These are phyloP conservation scores for Catocala nupta DNA, from an alignment of 2,888 invertebrate species.

Conservation along the genomic window DNA sequence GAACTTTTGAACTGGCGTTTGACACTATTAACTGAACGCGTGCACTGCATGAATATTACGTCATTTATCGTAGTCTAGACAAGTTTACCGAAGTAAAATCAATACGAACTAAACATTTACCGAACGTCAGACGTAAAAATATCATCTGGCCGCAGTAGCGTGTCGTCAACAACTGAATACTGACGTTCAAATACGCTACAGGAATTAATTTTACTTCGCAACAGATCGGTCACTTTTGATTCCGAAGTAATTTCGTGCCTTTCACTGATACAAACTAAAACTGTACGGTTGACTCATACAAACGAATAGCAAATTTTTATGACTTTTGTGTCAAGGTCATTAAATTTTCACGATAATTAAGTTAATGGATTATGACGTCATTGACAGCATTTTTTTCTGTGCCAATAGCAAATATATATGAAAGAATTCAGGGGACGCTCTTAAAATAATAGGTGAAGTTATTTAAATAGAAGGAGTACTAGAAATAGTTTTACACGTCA, in stretches of 20 bases:
- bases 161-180: constrained; percentile 77
- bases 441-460: constrained; percentile 80
- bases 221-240: constrained; percentile 63
- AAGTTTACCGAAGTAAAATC: constrained; percentile 68
- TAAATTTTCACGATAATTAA: constrained; percentile 25
- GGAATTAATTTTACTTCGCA: constrained; percentile 78
- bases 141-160: constrained; percentile 77
- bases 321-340: constrained; percentile 45
- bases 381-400: constrained; percentile 52
- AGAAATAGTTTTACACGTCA: constrained; percentile 79
- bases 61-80: constrained; percentile 59
- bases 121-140: constrained; percentile 67
- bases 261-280: constrained; percentile 47
- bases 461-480: constrained; percentile 75
- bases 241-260: constrained; percentile 48
- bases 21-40: constrained; percentile 56
- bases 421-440: constrained; percentile 73
- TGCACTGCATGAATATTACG: constrained; percentile 63
- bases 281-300: constrained; percentile 37
- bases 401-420: constrained; percentile 55
- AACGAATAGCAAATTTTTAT: constrained; percentile 31
- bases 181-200: constrained; percentile 74
- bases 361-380: constrained; percentile 53
- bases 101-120: constrained; percentile 68
- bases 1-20: constrained; percentile 57